phyloP scores from a whole-genome alignment of 2,888 invertebrate species.

The Eumacrocentrus americanus region DNA sequence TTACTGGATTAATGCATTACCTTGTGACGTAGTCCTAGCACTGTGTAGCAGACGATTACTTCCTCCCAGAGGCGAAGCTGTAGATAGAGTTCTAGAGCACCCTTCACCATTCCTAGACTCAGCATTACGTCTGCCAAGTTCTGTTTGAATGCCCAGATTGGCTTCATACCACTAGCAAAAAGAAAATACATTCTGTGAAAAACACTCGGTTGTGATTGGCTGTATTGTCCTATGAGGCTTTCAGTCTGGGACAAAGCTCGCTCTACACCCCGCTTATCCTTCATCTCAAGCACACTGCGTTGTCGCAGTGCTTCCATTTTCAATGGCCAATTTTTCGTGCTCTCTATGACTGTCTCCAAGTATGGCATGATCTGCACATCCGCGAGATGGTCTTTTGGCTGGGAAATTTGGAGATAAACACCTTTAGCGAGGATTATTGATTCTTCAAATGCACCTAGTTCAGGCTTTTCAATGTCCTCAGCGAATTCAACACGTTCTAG shows the following conservation, averaged over 20 bases:
- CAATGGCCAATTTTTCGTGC: constrained; percentile 70
- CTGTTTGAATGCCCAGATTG: constrained; percentile 79
- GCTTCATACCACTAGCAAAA: constrained; percentile 75
- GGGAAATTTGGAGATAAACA: constrained; percentile 74
- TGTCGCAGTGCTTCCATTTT: constrained; percentile 76
- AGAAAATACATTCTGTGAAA: constrained; percentile 65
- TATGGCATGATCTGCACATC: constrained; percentile 85
- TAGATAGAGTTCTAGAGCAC: constrained; percentile 80
- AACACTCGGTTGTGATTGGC: constrained; percentile 59
- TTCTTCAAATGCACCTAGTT: constrained; percentile 76
- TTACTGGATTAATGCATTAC: too few relatives aligned
- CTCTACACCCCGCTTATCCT: constrained; percentile 82
- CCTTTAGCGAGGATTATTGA: constrained; percentile 79
- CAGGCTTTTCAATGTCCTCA: constrained; percentile 64
- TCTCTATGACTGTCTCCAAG: constrained; percentile 64
- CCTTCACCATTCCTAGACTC: constrained; percentile 82
- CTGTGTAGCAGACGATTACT: constrained; percentile 88
- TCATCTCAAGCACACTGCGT: constrained; percentile 79
- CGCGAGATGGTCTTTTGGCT: constrained; percentile 79
- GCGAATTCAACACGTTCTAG: constrained; percentile 78
- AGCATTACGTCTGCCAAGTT: constrained; percentile 80
- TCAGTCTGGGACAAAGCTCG: constrained; percentile 87
- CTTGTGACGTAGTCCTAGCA: constrained; percentile 83
- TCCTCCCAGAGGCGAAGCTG: constrained; percentile 88
- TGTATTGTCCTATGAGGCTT: constrained; percentile 71